Conservation (phyloP, 1,140 invertebrate species). For the Micrasema minimum region DNA sequence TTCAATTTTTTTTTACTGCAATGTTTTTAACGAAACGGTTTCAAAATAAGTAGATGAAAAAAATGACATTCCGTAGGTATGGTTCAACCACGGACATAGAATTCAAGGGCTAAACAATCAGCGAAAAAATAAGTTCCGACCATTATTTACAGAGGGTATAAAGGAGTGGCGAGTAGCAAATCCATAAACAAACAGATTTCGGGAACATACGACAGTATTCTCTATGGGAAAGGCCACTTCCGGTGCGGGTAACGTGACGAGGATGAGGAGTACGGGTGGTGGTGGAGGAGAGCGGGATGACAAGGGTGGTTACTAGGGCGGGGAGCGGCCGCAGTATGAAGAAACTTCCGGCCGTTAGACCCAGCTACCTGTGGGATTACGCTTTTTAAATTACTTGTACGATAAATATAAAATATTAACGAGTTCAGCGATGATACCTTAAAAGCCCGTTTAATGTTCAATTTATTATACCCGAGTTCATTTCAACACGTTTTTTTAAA, state of each 20-base stretch:
- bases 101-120: too few species aligned
- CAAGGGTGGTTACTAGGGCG: background rate
- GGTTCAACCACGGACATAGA: too few species aligned
- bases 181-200: slow-evolving; percentile 22
- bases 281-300: background rate
- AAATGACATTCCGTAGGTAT: too few species aligned
- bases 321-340: background rate
- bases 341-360: slow-evolving; percentile 2
- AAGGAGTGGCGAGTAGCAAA: background rate
- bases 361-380: slow-evolving; percentile 13
- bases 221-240: slow-evolving; percentile 22
- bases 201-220: slow-evolving; percentile 4
- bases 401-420: background rate
- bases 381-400: background rate
- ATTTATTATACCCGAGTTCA: slow-evolving; percentile 16
- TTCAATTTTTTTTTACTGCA: too few species aligned
- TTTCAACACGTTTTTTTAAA: slow-evolving; percentile 1
- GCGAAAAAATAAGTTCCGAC: too few species aligned
- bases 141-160: too few species aligned
- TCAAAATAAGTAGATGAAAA: too few species aligned
- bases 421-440: slow-evolving; percentile 3
- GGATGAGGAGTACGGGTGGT: slow-evolving; percentile 1
- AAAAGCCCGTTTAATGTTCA: slow-evolving; percentile 14
- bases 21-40: too few species aligned
- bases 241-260: slow-evolving; percentile 4